A percentile compares a stretch with the other conserved stretches of the same genome.
These are phyloP conservation scores for Listrodromus nycthemerus DNA, from an alignment of 2,888 invertebrate species.

Conservation along the genomic window DNA sequence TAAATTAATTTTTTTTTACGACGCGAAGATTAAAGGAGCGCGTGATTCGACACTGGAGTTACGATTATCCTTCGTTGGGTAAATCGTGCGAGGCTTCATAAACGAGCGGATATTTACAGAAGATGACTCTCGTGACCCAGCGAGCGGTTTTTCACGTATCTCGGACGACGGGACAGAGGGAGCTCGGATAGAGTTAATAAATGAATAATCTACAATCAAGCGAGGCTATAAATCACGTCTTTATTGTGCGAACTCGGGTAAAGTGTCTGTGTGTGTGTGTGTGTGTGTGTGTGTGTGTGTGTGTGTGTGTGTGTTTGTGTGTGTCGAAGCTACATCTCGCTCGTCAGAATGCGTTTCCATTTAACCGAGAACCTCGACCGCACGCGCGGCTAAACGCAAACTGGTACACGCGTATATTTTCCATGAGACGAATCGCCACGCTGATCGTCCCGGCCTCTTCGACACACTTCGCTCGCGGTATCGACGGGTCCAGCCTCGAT, in stretches of 20 bases:
- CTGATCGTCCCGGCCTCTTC: neutral
- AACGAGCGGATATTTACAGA: slow-evolving; percentile 20
- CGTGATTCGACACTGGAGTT: neutral
- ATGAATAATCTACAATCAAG: slow-evolving; percentile 58
- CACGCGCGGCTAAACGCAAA: slow-evolving; percentile 37
- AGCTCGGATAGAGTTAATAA: slow-evolving; percentile 43
- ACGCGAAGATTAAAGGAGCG: neutral
- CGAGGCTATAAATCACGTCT: slow-evolving; percentile 58
- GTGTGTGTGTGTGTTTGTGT: too few relatives aligned
- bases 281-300: too few relatives aligned
- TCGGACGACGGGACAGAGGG: slow-evolving; percentile 12
- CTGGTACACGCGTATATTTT: slow-evolving; percentile 29
- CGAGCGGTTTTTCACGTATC: slow-evolving; percentile 48
- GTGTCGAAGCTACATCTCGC: slow-evolving; percentile 19
- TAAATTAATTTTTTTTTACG: slow-evolving; percentile 1
- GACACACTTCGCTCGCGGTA: neutral
- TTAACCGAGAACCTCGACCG: slow-evolving; percentile 35
- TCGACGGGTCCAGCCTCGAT: neutral
- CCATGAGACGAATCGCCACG: slow-evolving; percentile 31
- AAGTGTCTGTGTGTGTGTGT: slow-evolving; percentile 6
- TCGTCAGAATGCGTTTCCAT: slow-evolving; percentile 51
- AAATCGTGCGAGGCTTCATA: slow-evolving; percentile 48
- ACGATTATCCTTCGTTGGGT: slow-evolving; percentile 43
- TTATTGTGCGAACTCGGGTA: neutral
- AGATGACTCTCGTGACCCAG: slow-evolving; percentile 31